Evolutionary conservation across 2,113 vertebrate species (phyloP).

Genomic region (Charina bottae): DNA sequence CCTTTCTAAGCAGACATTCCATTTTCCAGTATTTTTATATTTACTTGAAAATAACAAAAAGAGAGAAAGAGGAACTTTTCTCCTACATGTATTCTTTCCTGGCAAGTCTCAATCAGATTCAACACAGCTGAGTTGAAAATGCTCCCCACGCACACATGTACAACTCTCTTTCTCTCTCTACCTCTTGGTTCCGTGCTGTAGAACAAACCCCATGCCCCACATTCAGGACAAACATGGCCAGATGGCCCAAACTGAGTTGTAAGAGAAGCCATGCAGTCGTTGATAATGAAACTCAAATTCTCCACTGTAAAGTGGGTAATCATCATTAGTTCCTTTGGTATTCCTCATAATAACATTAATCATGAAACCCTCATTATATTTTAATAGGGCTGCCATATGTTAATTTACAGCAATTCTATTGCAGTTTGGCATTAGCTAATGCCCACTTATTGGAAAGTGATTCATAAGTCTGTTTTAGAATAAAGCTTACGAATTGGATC

Average conservation of each 20-base stretch:
- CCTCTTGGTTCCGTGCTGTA: neutral
- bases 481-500: slow-evolving; percentile 15
- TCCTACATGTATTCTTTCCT: neutral
- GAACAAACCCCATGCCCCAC: neutral
- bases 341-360: slow-evolving; percentile 53
- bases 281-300: slow-evolving; percentile 11
- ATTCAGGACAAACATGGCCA: slow-evolving; percentile 3
- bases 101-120: neutral
- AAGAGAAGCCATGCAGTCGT: slow-evolving; percentile 19
- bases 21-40: neutral
- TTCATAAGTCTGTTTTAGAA: slow-evolving; percentile 10
- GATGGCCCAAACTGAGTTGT: slow-evolving; percentile 21
- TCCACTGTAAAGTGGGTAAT: slow-evolving; percentile 50
- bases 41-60: neutral
- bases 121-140: neutral
- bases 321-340: slow-evolving; percentile 44
- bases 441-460: slow-evolving; percentile 1
- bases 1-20: neutral
- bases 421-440: slow-evolving; percentile 11
- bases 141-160: neutral
- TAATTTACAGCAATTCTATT: slow-evolving; percentile 43
- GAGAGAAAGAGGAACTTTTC: rapidly evolving
- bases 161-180: neutral
- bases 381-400: slow-evolving; percentile 59
- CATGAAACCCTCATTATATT: slow-evolving; percentile 47